Conservation (phyloP, 2,888 invertebrate genomes). For the Pollenia angustigena region DNA sequence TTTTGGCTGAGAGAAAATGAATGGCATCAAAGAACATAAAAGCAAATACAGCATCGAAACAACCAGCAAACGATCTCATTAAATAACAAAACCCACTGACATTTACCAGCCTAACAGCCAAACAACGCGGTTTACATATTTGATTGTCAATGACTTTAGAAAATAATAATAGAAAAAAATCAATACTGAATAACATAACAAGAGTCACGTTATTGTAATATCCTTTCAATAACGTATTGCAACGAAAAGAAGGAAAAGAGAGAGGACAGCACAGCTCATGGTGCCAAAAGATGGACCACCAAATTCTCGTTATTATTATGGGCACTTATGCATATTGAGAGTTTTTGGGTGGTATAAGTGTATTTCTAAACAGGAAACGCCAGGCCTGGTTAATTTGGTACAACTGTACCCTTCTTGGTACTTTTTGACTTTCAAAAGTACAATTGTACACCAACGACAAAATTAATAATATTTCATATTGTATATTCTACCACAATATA, state of each 20-base stretch:
- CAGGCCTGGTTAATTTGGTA: too few relatives aligned
- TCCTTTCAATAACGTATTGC: slow-evolving; percentile 30
- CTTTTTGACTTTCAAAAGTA: too few relatives aligned
- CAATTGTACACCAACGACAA: too few relatives aligned
- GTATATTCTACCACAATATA: too few relatives aligned
- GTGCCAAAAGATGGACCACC: neutral
- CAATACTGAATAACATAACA: slow-evolving; percentile 13
- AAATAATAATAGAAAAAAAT: slow-evolving; percentile 16
- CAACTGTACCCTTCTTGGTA: too few relatives aligned
- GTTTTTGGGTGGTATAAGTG: slow-evolving; percentile 25
- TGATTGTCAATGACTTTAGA: slow-evolving; percentile 47
- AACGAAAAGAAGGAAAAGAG: neutral
- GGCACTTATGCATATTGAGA: slow-evolving; percentile 18
- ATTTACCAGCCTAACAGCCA: slow-evolving; percentile 51
- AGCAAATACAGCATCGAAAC: slow-evolving; percentile 24
- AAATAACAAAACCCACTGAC: slow-evolving; percentile 56
- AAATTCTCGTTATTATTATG: slow-evolving; percentile 30
- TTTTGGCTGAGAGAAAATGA: slow-evolving; percentile 3
- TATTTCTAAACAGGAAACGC: neutral
- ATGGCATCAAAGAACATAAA: slow-evolving; percentile 25
- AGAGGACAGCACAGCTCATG: neutral
- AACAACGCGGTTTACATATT: slow-evolving; percentile 52
- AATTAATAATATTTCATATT: too few relatives aligned
- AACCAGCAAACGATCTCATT: slow-evolving; percentile 22
- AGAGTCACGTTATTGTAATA: slow-evolving; percentile 22